Base-by-base conservation (phyloP, 2,797 vertebrate genomes). In the Bucorvus abyssinicus region DNA sequence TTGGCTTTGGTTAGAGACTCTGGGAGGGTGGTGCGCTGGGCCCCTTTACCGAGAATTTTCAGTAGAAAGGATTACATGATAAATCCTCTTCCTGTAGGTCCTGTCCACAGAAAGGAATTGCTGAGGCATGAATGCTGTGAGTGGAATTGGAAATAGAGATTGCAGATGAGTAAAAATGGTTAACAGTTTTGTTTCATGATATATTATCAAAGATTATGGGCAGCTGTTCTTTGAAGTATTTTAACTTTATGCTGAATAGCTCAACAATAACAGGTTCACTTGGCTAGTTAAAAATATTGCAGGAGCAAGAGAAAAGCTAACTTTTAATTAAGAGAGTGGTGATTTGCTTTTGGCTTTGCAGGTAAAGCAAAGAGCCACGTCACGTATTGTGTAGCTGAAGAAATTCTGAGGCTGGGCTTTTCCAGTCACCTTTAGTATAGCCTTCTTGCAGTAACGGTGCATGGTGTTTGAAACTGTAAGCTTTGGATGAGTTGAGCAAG, bases 371-470 rank as follows among this genome's bases (percentile, higher is more conserved):
- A 79, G 59, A 73, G 60, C 42, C 44, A 49, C 21, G 19, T 87
- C 21, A 18, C 17, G 2, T 38, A 10, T 47, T 73, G 20, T 90
- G 55, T 45, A 87, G 60, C 26, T 70, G 36, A 47, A 78, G 59
- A 84, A 90, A 87, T 74, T 74, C 19, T 64, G 74, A 47, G 71
- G 52, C 56, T 87, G 87, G 32, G 30, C 36, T 80, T 79, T 95
- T 86, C 50, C 20, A 30, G 36, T 59, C 40, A 40, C 52, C n/a
- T 74, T 38, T 38, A 42, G 20, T 42, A 40, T 14, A n/a, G 47
- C 61, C 40, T 40, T 40, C 60, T 76, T 55, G 13, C 7, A 49
- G 55, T 27, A 84, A 34, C 0, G 18, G 63, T 50, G 56, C 3
- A 1, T 29, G 52, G 22, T 17, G 44, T 83, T 89, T 87, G 76